A percentile compares a stretch with the other conserved stretches of the same genome.
phyloP scores from a whole-genome alignment of 2,888 invertebrate genomes.

The Drosophila meridionalis region DNA sequence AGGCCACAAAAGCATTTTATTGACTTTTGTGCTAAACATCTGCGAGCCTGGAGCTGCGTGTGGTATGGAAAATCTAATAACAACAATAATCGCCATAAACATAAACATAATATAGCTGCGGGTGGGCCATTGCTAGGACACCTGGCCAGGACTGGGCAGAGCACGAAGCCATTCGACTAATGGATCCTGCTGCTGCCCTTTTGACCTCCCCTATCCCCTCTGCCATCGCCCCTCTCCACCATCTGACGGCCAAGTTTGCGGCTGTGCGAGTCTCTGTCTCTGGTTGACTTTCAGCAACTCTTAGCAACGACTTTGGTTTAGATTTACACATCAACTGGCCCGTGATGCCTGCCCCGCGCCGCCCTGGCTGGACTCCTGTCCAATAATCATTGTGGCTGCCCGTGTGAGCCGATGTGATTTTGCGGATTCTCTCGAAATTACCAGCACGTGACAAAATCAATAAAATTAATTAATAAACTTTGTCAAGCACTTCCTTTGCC shows the following conservation, averaged over 20 bases:
- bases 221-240: not conserved
- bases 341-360: not conserved
- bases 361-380: not conserved
- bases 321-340: conserved; percentile 36
- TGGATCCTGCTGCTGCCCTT: conserved; percentile 58
- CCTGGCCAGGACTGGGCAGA: conserved; percentile 36
- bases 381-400: conserved; percentile 8
- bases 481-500: conserved; percentile 72
- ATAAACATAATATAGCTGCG: conserved; percentile 50
- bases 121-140: conserved; percentile 40
- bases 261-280: conserved; percentile 44
- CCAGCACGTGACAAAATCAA: conserved; percentile 79
- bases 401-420: conserved; percentile 59
- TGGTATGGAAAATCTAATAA: conserved; percentile 61
- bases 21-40: conserved; percentile 65
- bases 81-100: conserved; percentile 72
- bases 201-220: conserved; percentile 12
- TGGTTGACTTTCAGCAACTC: conserved; percentile 65
- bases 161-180: conserved; percentile 73
- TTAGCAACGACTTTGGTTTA: conserved; percentile 62
- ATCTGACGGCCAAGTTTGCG: conserved; percentile 20
- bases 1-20: conserved; percentile 65
- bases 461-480: conserved; percentile 81
- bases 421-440: conserved; percentile 72
- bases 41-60: conserved; percentile 4